Evolutionary conservation across 2,797 vertebrate genomes (phyloP).

Genomic region (Galaxias olidus): DNA sequence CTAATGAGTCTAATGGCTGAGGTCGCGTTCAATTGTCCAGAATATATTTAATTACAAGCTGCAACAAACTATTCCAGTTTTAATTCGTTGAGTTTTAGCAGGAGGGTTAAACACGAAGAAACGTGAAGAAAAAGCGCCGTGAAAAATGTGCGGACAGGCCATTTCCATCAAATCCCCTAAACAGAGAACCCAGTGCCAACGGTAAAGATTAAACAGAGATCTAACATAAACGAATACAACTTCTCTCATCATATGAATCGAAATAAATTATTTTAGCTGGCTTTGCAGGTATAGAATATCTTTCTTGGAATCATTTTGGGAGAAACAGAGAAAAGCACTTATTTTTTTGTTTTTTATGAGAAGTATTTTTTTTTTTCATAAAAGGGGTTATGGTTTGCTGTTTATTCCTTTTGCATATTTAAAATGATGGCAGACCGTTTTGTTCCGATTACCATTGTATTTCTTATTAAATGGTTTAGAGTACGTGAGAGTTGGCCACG

Average conservation of each 20-base stretch:
- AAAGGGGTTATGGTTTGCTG: too few species aligned
- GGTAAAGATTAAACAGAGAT: conserved; percentile 28
- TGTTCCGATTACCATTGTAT: too few species aligned
- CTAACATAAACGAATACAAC: conserved; percentile 23
- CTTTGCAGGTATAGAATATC: conserved; percentile 6
- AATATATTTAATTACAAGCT: too few species aligned
- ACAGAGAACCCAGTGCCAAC: conserved; percentile 21
- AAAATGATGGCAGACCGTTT: conserved; percentile 2
- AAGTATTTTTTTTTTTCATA: background rate
- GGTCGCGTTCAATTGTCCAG: too few species aligned
- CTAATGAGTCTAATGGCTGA: too few species aligned
- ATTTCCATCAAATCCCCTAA: conserved; percentile 23
- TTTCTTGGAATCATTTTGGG: conserved; percentile 1
- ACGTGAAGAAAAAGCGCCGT: conserved; percentile 9
- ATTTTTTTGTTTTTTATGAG: background rate
- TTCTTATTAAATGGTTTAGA: too few species aligned
- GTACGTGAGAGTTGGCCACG: too few species aligned
- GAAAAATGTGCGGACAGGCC: conserved; percentile 24
- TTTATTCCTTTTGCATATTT: too few species aligned
- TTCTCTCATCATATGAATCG: conserved; percentile 33
- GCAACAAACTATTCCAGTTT: too few species aligned
- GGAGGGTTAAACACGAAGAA: conserved; percentile 19
- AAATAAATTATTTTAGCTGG: conserved; percentile 47
- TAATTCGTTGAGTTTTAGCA: too few species aligned
- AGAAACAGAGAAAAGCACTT: conserved; percentile 25